Evolutionary conservation across 2,113 vertebrate genomes (phyloP), one percentile per base, ranked within the genome.

Genomic region (Dascyllus trimaculatus): DNA sequence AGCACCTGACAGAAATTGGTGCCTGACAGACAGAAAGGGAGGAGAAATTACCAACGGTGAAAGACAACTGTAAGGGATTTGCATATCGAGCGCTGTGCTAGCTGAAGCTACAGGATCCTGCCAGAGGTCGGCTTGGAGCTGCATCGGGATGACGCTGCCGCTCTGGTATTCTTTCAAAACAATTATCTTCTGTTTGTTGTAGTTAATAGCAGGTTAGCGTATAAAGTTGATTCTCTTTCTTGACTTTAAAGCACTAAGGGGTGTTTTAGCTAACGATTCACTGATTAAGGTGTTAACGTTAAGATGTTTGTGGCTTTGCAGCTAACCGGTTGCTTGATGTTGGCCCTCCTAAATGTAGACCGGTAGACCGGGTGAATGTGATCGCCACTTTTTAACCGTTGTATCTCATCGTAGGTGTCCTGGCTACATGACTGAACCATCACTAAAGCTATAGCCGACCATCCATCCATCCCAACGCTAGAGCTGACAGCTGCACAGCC

Each of bases 321-420:
- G 56, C 68, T 35, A 22, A 29, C 22, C 4, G 8, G 59, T 49
- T 61, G 22, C 8, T n/a, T 26, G 21, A 48, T 25, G 9, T 35
- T 54, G 9, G 26, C 59, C 63, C 25, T 61, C 40, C 7, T 51
- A 19, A 5, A 6, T 25, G 5, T 13, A 1, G 15, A 46, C 32
- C 32, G 7, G 5, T 13, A 1, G 15, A 46, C 32, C 32, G 7
- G 53, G 21, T 38, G 15, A 60, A 75, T 6, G 8, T 10, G 11
- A 35, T 22, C 4, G 1, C 2, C 2, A 21, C 58, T 35, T 59
- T 25, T 5, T 21, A 22, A 10, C 0, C 48, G 2, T 80, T 59
- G 70, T 0, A 4, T 75, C 1, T 63, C 13, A 5, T 48, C 56
- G 11, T 21, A 91, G 87, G 80, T 40, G 22, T 22, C 22, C 18